Evolutionary conservation across 2,888 invertebrate genomes (phyloP), one percentile per base, ranked within the genome.

Genomic region (Leptinotarsa tumamoca): DNA sequence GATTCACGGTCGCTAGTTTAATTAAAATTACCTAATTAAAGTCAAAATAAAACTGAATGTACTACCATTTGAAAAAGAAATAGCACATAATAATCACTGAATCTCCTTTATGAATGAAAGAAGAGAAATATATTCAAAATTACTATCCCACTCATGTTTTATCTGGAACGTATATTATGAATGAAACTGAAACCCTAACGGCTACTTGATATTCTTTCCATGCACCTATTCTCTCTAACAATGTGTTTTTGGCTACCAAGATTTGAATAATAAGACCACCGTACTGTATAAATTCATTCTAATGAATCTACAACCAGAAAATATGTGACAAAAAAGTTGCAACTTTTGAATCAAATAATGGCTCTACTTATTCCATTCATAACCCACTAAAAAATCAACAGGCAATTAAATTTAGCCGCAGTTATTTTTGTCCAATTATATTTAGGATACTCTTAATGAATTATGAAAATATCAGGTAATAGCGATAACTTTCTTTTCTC

Each of bases 351-450:
- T 69, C 56, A 68, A 68, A 76, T 66, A 58, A 72, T 68, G 75
- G 72, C 68, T 77, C 77, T 73, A 79, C 79, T 78, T 75, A 79
- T 78, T 79, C 78, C 81, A 81, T 82, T 82, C 82, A 82, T 81
- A 81, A 81, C 78, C 73, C 70, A 74, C 70, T 72, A 80, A 83
- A 82, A 82, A 83, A 81, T 78, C 69, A 74, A 71, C 77, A 79
- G 79, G 79, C 83, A 84, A 84, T 84, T 84, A 83, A 83, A 82
- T 80, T 80, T 79, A 75, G 77, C 78, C 78, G 74, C 78, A 78
- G 81, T 75, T 80, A 82, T 83, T 82, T 80, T 68, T 73, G 74
- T 80, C 83, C 83, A 83, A 83, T 83, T 83, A 83, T 82, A 80
- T 79, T 73, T 80, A 68, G 75, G 72, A 61, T 78, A 76, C 75